phyloP scores from a whole-genome alignment of 1,140 invertebrate species.

The Samia ricini region DNA sequence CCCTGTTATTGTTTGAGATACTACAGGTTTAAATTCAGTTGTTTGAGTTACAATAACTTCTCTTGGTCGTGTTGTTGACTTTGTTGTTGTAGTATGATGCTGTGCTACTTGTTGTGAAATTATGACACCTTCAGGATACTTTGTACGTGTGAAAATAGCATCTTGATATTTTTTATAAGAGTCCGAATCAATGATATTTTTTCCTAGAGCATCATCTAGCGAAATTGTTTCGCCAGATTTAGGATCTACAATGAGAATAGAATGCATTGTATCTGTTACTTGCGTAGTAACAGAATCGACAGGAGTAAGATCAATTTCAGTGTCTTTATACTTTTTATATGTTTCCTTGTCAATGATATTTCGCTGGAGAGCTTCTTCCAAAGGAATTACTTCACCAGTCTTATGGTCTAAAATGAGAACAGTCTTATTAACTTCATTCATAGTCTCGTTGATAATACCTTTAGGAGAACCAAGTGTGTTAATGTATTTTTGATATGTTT shows the following conservation, averaged over 20 bases:
- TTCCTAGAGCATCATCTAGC: background rate
- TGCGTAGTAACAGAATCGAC: background rate
- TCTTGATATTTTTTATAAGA: background rate
- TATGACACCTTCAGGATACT: constrained; percentile 4
- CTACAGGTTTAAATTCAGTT: constrained; percentile 17
- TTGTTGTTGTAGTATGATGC: constrained; percentile 17
- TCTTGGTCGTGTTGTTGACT: constrained; percentile 14
- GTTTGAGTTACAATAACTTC: constrained; percentile 21
- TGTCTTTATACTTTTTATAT: background rate
- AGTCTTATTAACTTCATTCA: constrained; percentile 63
- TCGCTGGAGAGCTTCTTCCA: constrained; percentile 84
- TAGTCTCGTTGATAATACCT: background rate
- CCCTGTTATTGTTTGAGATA: constrained; percentile 20
- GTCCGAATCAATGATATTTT: background rate
- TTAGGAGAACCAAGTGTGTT: background rate
- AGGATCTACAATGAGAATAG: constrained; percentile 2
- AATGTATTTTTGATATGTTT: constrained; percentile 3
- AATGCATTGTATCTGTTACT: background rate
- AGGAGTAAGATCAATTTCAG: background rate
- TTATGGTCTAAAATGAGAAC: constrained; percentile 83
- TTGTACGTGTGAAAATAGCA: background rate
- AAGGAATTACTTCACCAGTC: constrained; percentile 83
- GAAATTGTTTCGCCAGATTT: background rate
- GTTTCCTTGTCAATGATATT: constrained; percentile 4
- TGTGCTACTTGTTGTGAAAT: constrained; percentile 13